phyloP scores from a whole-genome alignment of 2,113 vertebrate genomes.

The Mandrillus leucophaeus region DNA sequence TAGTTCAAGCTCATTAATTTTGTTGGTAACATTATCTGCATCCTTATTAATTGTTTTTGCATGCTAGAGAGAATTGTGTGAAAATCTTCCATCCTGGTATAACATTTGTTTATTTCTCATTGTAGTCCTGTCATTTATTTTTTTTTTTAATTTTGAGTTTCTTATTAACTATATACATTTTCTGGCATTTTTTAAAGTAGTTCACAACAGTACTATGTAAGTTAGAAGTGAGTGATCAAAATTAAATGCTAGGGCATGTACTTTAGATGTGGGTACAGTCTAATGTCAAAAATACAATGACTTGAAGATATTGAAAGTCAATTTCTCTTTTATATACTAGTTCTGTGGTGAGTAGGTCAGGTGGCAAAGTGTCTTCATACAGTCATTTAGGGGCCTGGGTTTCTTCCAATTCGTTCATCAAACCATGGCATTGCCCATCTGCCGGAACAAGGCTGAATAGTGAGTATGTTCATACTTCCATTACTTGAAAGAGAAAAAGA shows the following conservation, averaged over 20 bases:
- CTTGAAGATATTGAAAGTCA: neutral
- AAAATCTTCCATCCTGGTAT: neutral
- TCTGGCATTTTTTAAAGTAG: neutral
- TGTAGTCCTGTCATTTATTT: neutral
- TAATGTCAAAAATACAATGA: neutral
- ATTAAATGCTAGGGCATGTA: neutral
- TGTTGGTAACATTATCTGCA: neutral
- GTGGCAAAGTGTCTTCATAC: neutral
- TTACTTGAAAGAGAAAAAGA: neutral
- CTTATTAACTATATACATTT: neutral
- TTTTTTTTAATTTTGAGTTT: neutral
- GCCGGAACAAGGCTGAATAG: neutral
- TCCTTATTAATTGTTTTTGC: neutral
- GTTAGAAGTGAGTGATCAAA: neutral
- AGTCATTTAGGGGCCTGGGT: neutral
- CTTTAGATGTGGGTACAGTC: neutral
- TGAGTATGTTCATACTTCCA: neutral
- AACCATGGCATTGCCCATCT: neutral
- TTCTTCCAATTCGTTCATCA: neutral
- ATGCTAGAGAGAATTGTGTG: neutral
- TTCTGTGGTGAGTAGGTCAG: neutral
- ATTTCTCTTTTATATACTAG: neutral
- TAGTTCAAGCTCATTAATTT: conserved; percentile 17
- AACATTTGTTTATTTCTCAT: conserved; percentile 29
- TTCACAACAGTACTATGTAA: neutral